phyloP scores from a whole-genome alignment of 2,113 vertebrate species.

The Scortum barcoo region DNA sequence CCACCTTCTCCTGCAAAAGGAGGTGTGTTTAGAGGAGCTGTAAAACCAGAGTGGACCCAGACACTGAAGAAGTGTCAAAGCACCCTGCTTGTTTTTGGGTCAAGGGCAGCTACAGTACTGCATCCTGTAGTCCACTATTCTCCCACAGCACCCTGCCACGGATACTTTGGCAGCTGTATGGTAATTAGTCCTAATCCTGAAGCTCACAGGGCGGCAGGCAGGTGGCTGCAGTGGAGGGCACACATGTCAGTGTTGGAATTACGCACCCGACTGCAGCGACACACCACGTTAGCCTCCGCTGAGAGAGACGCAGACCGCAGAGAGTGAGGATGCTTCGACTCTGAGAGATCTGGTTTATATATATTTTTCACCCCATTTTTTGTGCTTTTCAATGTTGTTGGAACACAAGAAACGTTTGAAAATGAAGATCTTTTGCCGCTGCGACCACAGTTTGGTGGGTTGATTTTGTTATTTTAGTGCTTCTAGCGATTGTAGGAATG shows the following conservation, averaged over 20 bases:
- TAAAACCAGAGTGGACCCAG: conserved; percentile 11
- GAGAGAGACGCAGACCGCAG: background rate
- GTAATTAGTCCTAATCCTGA: conserved; percentile 81
- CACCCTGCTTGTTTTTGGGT: conserved; percentile 35
- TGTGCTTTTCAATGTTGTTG: conserved; percentile 67
- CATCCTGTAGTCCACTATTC: background rate
- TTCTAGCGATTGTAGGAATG: too few relatives aligned
- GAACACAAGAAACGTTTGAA: conserved; percentile 69
- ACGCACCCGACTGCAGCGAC: conserved; percentile 23
- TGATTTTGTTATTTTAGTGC: background rate
- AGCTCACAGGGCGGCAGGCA: conserved; percentile 54
- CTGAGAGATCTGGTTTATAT: background rate
- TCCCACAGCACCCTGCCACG: background rate
- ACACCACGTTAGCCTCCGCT: background rate
- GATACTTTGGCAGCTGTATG: conserved; percentile 87
- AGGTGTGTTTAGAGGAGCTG: conserved; percentile 33
- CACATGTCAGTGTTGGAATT: conserved; percentile 64
- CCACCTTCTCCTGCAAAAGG: conserved; percentile 27
- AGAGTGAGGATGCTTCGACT: conserved; percentile 15
- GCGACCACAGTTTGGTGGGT: conserved; percentile 88
- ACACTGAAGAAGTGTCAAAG: background rate
- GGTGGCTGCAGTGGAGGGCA: conserved; percentile 67
- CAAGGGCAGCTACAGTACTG: conserved; percentile 45
- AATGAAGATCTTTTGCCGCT: conserved; percentile 89
- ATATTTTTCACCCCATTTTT: background rate